phyloP scores from a whole-genome alignment of 2,113 vertebrate genomes.

The Labrus mixtus region DNA sequence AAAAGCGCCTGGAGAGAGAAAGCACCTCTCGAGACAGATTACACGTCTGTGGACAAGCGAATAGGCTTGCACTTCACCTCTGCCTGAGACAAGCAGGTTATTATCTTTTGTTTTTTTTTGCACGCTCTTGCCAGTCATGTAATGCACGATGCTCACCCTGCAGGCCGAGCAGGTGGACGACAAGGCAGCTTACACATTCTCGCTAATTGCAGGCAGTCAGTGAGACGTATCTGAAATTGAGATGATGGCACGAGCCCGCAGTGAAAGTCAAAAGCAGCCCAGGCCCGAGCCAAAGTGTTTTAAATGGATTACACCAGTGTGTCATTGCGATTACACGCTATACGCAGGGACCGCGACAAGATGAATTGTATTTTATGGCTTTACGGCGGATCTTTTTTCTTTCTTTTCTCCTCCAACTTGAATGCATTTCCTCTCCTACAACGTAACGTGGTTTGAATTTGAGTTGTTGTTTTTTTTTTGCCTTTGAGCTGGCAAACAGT shows the following conservation, averaged over 20 bases:
- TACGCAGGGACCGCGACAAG: slow-evolving; percentile 74
- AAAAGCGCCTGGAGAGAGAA: slow-evolving; percentile 59
- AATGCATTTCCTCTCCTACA: slow-evolving; percentile 48
- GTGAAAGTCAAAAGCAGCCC: slow-evolving; percentile 72
- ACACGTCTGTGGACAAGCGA: slow-evolving; percentile 69
- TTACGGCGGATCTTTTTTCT: slow-evolving; percentile 65
- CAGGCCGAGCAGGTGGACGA: slow-evolving; percentile 69
- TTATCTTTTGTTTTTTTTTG: slow-evolving; percentile 48
- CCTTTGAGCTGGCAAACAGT: slow-evolving; percentile 62
- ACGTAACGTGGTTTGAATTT: slow-evolving; percentile 50
- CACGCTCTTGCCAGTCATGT: slow-evolving; percentile 59
- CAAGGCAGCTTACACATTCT: slow-evolving; percentile 61
- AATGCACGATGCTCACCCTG: slow-evolving; percentile 54
- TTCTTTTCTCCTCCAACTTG: slow-evolving; percentile 61
- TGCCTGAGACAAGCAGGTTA: slow-evolving; percentile 58
- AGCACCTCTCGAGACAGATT: slow-evolving; percentile 71
- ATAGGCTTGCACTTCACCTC: slow-evolving; percentile 63
- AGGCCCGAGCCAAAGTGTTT: slow-evolving; percentile 79
- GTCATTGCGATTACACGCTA: slow-evolving; percentile 83
- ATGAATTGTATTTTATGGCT: slow-evolving; percentile 81
- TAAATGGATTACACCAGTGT: slow-evolving; percentile 85
- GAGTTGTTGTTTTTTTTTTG: slow-evolving; percentile 61
- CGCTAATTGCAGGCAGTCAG: slow-evolving; percentile 72
- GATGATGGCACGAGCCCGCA: slow-evolving; percentile 65
- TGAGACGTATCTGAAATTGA: slow-evolving; percentile 68